Evolutionary conservation across 2,888 invertebrate genomes (phyloP), one percentile per base, ranked within the genome.

Genomic region (Lottia scabra): DNA sequence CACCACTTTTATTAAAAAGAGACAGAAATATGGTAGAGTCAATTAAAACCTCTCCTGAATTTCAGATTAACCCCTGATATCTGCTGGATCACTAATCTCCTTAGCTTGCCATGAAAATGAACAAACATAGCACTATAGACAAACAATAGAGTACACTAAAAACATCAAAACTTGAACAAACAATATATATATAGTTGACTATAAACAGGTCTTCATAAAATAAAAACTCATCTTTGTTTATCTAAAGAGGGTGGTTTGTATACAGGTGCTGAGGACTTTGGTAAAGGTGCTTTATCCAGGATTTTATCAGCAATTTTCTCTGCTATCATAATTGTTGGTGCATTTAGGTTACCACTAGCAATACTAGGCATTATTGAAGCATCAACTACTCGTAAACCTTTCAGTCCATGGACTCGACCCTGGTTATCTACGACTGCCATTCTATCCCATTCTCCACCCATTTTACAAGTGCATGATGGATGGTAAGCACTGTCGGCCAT

Each of bases 331-430:
- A 91, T 89, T 12, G 88, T 88, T 3, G 91, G 90, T 15, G 89
- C 91, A 79, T 91, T 91, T 64, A 96, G 94, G 83, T 93, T 94
- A 2, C 95, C 93, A 1, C 94, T 94, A 30, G 94, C 90, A 0
- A 95, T 94, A 0, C 93, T 91, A 0, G 96, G 96, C 80, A 96
- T 90, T 1, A 95, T 92, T 83, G 95, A 95, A 4, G 95, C 94
- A 88, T 96, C 96, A 78, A 95, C 93, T 69, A 96, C 91, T 63
- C 95, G 91, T 5, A 96, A 86, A 27, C 93, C 92, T 0, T 91
- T 90, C 0, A 94, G 88, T 0, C 93, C 93, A 23, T 84, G 75
- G 4, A 89, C 89, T 64, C 78, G 77, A 23, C 86, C 83, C 43
- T 92, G 84, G 2, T 92, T 89, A 83, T 95, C 94, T 0, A 95